These are phyloP conservation scores for Cantharis rufa DNA, from an alignment of 2,888 invertebrate genomes.

Conservation along the genomic window DNA sequence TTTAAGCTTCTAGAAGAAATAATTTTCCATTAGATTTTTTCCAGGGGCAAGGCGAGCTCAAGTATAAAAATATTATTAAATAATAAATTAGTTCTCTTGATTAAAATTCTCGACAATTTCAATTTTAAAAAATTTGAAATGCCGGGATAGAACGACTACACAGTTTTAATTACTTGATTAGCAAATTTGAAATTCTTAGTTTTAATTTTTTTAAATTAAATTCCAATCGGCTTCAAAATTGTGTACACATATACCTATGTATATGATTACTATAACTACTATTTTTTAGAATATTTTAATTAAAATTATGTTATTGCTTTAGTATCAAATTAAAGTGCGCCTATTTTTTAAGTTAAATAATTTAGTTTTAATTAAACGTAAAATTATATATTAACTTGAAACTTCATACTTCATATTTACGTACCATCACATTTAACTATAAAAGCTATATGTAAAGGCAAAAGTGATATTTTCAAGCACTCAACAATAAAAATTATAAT, in stretches of 20 bases:
- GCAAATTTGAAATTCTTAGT: no score
- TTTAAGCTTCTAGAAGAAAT: background rate
- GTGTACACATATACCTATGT: background rate
- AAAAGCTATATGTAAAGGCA: background rate
- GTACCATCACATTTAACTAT: background rate
- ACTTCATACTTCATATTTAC: background rate
- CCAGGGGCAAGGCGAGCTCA: background rate
- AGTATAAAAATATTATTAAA: background rate
- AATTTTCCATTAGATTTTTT: background rate
- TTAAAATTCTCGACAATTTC: no score
- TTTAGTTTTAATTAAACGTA: background rate
- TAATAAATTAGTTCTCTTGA: no score
- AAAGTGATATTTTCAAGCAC: background rate
- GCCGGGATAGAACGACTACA: no score
- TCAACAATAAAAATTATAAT: no score
- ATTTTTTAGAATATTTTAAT: background rate
- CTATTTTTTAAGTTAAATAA: background rate
- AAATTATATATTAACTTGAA: background rate
- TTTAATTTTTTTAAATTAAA: background rate
- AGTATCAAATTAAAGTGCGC: no score
- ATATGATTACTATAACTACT: no score
- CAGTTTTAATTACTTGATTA: no score
- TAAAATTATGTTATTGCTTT: background rate
- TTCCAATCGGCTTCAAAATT: background rate
- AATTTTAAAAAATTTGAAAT: no score